Base-by-base conservation (phyloP, 2,888 invertebrate species). In the Tetheella fluctuosa region DNA sequence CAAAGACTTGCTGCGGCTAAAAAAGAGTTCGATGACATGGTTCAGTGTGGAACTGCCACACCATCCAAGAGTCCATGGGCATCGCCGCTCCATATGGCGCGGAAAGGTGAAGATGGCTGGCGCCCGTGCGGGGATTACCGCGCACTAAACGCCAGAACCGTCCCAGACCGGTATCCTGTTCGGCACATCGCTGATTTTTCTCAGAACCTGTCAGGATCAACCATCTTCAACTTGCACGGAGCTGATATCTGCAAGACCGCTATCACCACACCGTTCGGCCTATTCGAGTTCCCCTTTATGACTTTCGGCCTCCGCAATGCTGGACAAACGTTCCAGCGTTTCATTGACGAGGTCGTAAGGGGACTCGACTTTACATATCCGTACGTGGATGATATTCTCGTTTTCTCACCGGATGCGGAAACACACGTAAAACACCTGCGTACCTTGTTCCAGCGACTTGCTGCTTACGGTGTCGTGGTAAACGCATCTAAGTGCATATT, bases 161-260 rank as follows among this genome's bases (percentile, higher is more conserved):
- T 68, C n/a, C 69, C 74, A 1, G 73, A 76, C 53, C 39, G 67
- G 4, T 80, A 81, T 59, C 80, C 81, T 1, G 53, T 61, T 17
- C 25, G 59, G 20, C 59, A 62, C 13, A 59, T 62, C 3, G 23
- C 25, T 1, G 62, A 62, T 23, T 59, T 59, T 15, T 13, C 39
- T 15, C 53, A 56, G 2, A 53, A 28, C 12, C 37, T 62, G 6
- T 13, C 59, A 1, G 62, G 59, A 13, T n/a, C 54, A 6, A 59
- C 17, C 5, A n/a, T 56, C 4, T 59, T 59, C 30, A 52, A 23
- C n/a, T 57, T 85, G 2, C 42, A 60, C 2, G 57, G 61, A 25
- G 76, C 72, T 15, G 83, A 87, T 62, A 71, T 86, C 0, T 63
- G 54, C 0, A 83, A 83, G 61, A 83, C 79, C 0, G 83, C 80